Conservation (phyloP, 2,797 vertebrate genomes). For the Ctenosaura bakeri region DNA sequence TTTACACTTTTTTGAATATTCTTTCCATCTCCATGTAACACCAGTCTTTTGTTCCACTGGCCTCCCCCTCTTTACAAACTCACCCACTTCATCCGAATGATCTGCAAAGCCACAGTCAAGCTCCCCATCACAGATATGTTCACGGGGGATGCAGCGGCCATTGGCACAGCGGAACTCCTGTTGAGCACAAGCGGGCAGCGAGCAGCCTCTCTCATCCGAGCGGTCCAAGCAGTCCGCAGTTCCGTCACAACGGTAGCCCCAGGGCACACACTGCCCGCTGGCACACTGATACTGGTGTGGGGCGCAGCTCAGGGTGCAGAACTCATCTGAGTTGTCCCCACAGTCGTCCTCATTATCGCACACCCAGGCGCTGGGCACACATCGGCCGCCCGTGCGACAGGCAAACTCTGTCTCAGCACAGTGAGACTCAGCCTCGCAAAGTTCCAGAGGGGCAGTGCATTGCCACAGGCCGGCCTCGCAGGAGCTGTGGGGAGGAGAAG, state of each 20-base stretch:
- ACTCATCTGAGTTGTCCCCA: constrained; percentile 90
- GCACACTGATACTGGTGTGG: constrained; percentile 83
- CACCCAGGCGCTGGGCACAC: constrained; percentile 88
- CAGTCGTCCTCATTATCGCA: constrained; percentile 95
- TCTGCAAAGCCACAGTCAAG: constrained; percentile 82
- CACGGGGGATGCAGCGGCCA: constrained; percentile 81
- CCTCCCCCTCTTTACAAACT: constrained; percentile 62
- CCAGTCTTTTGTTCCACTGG: too few relatives aligned
- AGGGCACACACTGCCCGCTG: constrained; percentile 85
- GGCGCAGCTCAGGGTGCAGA: constrained; percentile 83
- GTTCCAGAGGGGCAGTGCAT: constrained; percentile 66
- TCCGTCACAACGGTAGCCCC: constrained; percentile 86
- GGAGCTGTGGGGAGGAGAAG: constrained; percentile 78
- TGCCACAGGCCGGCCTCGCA: constrained; percentile 85
- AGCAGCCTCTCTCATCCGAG: constrained; percentile 87
- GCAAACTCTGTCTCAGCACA: constrained; percentile 86
- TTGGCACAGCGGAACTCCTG: constrained; percentile 86
- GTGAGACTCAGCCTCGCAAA: constrained; percentile 71
- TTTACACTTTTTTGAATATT: too few relatives aligned
- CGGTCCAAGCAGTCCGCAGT: constrained; percentile 86
- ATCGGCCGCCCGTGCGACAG: constrained; percentile 82
- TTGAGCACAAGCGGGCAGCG: constrained; percentile 74
- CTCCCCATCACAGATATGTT: constrained; percentile 86
- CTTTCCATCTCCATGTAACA: too few relatives aligned
- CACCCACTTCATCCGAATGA: constrained; percentile 84